Evolutionary conservation across 2,113 vertebrate species (phyloP).

Genomic region (Copsychus sechellarum): DNA sequence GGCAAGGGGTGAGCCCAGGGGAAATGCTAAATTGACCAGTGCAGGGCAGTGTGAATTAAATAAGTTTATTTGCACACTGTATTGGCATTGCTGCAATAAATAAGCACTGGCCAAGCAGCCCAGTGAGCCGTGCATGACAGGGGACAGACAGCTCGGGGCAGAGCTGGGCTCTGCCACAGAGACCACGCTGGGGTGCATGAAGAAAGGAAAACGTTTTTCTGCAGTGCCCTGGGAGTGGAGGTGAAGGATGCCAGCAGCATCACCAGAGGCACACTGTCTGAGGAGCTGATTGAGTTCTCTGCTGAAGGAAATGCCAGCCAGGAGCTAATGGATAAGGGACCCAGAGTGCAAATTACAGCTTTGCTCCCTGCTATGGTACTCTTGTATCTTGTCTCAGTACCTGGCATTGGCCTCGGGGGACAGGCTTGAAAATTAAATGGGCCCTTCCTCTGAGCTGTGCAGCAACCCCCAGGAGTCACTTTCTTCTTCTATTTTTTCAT

Average conservation of each 20-base stretch:
- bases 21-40: not conserved
- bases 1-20: not conserved
- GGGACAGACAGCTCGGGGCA: not conserved
- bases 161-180: not conserved
- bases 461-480: not conserved
- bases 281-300: constrained; percentile 7
- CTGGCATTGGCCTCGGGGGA: not conserved
- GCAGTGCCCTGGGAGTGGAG: not conserved
- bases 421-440: constrained; percentile 19
- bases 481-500: not conserved
- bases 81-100: not conserved
- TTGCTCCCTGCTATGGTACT: not conserved
- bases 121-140: not conserved
- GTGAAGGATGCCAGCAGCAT: not conserved
- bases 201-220: not conserved
- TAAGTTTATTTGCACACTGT: not conserved
- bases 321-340: not conserved
- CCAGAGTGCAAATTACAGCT: constrained; percentile 9
- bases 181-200: rapidly evolving
- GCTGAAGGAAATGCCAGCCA: not conserved
- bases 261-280: not conserved
- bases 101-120: not conserved
- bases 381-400: constrained; percentile 5
- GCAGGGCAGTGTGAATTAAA: not conserved
- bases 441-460: not conserved